Percentiles rank a stretch among this genome's conserved stretches.
Evolutionary conservation across 2,797 vertebrate species (phyloP).

Genomic region (Cephalopachus bancanus): DNA sequence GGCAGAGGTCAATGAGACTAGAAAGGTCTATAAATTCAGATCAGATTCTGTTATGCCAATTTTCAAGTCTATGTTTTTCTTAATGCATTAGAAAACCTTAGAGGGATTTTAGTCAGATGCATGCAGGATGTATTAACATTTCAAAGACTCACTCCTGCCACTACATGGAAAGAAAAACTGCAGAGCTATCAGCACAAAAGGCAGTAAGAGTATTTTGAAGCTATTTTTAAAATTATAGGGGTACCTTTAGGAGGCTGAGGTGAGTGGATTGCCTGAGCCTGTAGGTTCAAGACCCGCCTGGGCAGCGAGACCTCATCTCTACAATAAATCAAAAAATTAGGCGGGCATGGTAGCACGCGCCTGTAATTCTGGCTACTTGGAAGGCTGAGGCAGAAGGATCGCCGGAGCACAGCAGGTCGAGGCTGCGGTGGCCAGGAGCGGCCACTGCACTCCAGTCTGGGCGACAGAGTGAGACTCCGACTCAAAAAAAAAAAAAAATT

Average conservation of each 20-base stretch:
- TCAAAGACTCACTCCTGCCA: neutral
- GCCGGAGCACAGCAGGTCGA: too few relatives aligned
- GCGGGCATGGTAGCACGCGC: too few relatives aligned
- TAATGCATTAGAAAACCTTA: neutral
- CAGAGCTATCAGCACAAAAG: neutral
- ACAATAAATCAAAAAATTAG: too few relatives aligned
- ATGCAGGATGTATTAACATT: neutral
- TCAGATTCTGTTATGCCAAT: neutral
- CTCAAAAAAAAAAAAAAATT: neutral
- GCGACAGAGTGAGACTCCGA: too few relatives aligned
- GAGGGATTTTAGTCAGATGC: neutral
- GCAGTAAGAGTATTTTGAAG: neutral
- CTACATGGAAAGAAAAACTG: neutral
- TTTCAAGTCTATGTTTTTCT: neutral
- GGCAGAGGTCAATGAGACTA: neutral
- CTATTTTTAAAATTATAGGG: neutral
- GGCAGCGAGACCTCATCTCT: too few relatives aligned
- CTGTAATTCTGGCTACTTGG: too few relatives aligned
- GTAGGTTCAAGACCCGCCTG: too few relatives aligned
- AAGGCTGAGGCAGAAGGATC: too few relatives aligned
- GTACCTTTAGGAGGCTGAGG: too few relatives aligned
- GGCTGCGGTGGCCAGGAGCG: too few relatives aligned
- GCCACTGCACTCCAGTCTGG: too few relatives aligned
- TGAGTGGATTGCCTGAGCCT: too few relatives aligned
- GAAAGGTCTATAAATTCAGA: neutral